phyloP scores from a whole-genome alignment of 2,888 invertebrate genomes.

The Altica lythri region DNA sequence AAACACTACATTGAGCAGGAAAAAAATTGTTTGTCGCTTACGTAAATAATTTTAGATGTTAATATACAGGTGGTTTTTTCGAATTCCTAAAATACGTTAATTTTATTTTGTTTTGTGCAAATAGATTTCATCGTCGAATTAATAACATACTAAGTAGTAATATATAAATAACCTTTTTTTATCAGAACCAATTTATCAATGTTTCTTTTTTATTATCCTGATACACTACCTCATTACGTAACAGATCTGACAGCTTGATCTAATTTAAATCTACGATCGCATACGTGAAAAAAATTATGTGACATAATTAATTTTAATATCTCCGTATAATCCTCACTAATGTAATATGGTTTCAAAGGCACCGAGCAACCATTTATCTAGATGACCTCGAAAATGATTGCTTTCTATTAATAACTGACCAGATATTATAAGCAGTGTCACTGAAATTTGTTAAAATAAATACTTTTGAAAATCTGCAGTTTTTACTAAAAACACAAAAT shows the following conservation, averaged over 20 bases:
- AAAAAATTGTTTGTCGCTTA: too few relatives aligned
- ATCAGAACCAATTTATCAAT: not conserved
- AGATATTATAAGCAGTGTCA: conserved; percentile 2
- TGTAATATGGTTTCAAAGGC: conserved; percentile 10
- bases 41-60: too few relatives aligned
- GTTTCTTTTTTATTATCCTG: conserved; percentile 1
- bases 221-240: not conserved
- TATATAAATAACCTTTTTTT: too few relatives aligned
- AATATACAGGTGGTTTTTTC: too few relatives aligned
- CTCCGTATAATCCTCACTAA: conserved; percentile 10
- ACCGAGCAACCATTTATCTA: conserved; percentile 6
- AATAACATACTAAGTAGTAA: too few relatives aligned
- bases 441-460: conserved; percentile 7
- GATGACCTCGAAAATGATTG: conserved; percentile 3
- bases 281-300: conserved; percentile 6
- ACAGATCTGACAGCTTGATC: conserved; percentile 2
- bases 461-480: not conserved
- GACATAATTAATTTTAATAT: conserved; percentile 12
- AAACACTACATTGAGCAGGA: too few relatives aligned
- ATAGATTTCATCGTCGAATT: too few relatives aligned
- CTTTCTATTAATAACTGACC: conserved; percentile 5
- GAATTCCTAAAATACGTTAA: too few relatives aligned
- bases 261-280: conserved; percentile 2
- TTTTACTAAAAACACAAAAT: not conserved
- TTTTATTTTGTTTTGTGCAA: too few relatives aligned